Conservation (phyloP, 2,797 vertebrate genomes). For the Orestias chungarensis region DNA sequence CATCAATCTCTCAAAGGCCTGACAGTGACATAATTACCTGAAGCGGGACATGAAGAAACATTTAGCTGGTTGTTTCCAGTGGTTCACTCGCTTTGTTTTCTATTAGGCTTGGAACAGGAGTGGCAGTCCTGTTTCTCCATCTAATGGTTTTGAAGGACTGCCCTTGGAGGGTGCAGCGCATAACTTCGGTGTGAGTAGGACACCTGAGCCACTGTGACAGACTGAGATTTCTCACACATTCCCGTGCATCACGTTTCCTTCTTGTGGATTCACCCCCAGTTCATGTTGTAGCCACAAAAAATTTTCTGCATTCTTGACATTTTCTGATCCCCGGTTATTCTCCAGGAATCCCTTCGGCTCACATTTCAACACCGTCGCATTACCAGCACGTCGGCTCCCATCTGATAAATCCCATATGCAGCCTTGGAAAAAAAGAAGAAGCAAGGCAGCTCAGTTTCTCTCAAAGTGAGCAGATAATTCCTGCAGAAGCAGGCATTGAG, state of each 20-base stretch:
- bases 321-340: slow-evolving; percentile 59
- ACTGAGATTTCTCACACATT: slow-evolving; percentile 31
- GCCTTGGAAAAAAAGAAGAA: slow-evolving; percentile 53
- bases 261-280: slow-evolving; percentile 41
- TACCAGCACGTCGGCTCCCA: slow-evolving; percentile 36
- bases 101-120: slow-evolving; percentile 41
- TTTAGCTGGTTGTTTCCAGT: neutral
- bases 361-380: slow-evolving; percentile 41
- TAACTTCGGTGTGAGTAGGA: slow-evolving; percentile 44
- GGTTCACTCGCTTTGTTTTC: slow-evolving; percentile 14
- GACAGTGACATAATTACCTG: neutral
- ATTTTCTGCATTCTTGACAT: slow-evolving; percentile 67
- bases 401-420: slow-evolving; percentile 59
- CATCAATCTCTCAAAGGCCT: neutral
- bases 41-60: neutral
- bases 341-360: slow-evolving; percentile 27
- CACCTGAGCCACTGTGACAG: slow-evolving; percentile 32
- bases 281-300: slow-evolving; percentile 33
- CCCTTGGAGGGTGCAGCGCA: slow-evolving; percentile 60
- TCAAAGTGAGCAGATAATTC: slow-evolving; percentile 47
- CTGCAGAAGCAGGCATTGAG: slow-evolving; percentile 34
- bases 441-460: slow-evolving; percentile 22
- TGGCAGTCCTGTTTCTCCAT: slow-evolving; percentile 35
- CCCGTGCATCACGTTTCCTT: slow-evolving; percentile 37
- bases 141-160: slow-evolving; percentile 56